Percentiles rank a stretch among this genome's conserved stretches.
phyloP scores from a whole-genome alignment of 2,113 vertebrate genomes.

The Onychorhynchus coronatus region DNA sequence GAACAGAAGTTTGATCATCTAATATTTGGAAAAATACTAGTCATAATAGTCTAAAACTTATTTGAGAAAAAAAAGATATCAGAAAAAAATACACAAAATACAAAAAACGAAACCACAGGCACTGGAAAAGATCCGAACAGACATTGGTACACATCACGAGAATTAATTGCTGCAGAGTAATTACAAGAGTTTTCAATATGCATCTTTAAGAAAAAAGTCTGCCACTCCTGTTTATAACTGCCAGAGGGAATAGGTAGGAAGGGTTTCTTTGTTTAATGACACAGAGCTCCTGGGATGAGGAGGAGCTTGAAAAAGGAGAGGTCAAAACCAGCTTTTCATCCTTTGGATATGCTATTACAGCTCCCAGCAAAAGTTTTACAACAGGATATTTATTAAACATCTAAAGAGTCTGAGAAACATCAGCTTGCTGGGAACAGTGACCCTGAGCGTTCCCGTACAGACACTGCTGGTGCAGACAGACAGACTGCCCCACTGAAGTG shows the following conservation, averaged over 20 bases:
- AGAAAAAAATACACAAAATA: not conserved
- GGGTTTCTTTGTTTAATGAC: slow-evolving; percentile 16
- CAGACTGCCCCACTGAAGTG: not conserved
- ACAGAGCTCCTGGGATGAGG: slow-evolving; percentile 11
- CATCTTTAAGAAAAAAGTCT: not conserved
- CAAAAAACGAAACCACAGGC: not conserved
- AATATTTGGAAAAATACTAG: not conserved
- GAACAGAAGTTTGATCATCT: not conserved
- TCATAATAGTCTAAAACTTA: not conserved
- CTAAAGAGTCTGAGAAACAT: not conserved
- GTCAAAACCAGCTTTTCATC: slow-evolving; percentile 36
- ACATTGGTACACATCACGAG: not conserved
- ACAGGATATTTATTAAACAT: not conserved
- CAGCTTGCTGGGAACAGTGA: not conserved
- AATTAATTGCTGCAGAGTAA: not conserved
- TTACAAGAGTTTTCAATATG: not conserved
- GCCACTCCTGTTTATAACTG: not conserved
- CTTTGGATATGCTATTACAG: not conserved
- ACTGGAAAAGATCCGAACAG: not conserved
- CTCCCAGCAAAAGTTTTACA: not conserved
- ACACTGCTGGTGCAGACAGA: not conserved
- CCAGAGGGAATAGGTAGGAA: slow-evolving; percentile 21
- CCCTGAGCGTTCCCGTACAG: not conserved
- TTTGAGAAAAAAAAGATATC: not conserved
- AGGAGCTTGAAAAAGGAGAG: not conserved